These are phyloP conservation scores for Pedetes capensis DNA, from an alignment of 2,113 vertebrate species.

Conservation along the genomic window DNA sequence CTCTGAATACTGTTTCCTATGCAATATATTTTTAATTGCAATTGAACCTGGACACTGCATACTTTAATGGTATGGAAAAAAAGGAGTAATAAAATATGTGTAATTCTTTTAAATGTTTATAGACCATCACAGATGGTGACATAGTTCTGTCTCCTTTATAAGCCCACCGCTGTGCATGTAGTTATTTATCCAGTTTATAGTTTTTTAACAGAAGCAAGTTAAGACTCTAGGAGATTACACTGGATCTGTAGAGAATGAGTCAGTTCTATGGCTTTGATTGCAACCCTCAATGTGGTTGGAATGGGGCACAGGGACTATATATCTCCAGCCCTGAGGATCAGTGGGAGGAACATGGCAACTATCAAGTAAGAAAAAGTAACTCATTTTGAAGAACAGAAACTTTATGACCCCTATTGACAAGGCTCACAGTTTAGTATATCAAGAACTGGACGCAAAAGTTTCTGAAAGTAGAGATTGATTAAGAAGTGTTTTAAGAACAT, in stretches of 20 bases:
- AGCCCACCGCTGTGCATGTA: background rate
- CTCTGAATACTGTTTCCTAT: background rate
- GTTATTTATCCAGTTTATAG: background rate
- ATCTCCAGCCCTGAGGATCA: background rate
- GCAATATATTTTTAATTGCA: background rate
- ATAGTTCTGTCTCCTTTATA: background rate
- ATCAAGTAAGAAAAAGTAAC: background rate
- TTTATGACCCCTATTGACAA: background rate
- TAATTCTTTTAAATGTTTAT: slow-evolving; percentile 47
- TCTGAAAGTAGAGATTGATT: background rate
- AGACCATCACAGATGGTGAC: background rate
- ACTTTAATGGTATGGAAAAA: background rate
- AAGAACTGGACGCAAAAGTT: background rate
- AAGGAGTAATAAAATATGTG: slow-evolving; percentile 23
- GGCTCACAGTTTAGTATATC: background rate
- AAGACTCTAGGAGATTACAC: background rate
- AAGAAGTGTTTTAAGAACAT: background rate
- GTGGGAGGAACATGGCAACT: background rate
- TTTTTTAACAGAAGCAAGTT: background rate
- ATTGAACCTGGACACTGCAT: background rate
- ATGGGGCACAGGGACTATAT: background rate
- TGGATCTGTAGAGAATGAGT: background rate
- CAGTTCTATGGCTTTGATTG: background rate
- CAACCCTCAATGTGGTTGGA: background rate
- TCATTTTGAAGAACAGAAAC: background rate